Percentiles rank a stretch among this genome's conserved stretches.
These are phyloP conservation scores for Metallyticus violacea DNA, from an alignment of 2,888 invertebrate species.

Conservation along the genomic window DNA sequence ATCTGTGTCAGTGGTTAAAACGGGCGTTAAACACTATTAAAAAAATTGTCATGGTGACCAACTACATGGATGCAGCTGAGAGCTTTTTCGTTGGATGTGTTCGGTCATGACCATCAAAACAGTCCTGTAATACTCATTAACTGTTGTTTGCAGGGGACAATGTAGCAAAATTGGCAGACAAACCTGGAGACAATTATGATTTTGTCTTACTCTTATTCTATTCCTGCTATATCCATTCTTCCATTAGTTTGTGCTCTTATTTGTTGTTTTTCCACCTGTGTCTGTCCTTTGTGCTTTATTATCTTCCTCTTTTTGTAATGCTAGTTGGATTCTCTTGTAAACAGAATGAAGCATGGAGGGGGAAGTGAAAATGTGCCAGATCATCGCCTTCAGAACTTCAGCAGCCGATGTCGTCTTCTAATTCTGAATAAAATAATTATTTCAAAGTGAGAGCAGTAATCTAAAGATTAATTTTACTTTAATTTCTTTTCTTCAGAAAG, in stretches of 20 bases:
- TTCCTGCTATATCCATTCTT: neutral
- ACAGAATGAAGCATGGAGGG: constrained; percentile 14
- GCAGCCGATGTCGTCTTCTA: neutral
- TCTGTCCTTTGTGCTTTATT: neutral
- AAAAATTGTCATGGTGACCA: too few relatives aligned
- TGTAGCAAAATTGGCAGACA: too few relatives aligned
- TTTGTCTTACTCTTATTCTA: neutral
- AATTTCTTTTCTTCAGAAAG: neutral
- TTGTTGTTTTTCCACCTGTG: neutral
- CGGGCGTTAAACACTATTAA: too few relatives aligned
- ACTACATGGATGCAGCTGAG: too few relatives aligned
- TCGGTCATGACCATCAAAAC: too few relatives aligned
- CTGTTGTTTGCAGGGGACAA: too few relatives aligned
- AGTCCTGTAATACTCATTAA: too few relatives aligned
- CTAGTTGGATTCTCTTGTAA: constrained; percentile 19
- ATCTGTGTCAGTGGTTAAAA: too few relatives aligned
- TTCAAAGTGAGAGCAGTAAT: neutral
- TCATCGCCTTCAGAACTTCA: neutral
- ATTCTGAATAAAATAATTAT: neutral
- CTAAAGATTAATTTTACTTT: neutral
- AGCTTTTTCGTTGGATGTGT: too few relatives aligned
- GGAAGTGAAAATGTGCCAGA: neutral
- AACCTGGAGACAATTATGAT: too few relatives aligned
- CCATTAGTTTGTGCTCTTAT: neutral
- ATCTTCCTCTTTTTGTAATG: neutral